These are phyloP conservation scores for Salpingus planirostris DNA, from an alignment of 2,888 invertebrate species.

Conservation along the genomic window DNA sequence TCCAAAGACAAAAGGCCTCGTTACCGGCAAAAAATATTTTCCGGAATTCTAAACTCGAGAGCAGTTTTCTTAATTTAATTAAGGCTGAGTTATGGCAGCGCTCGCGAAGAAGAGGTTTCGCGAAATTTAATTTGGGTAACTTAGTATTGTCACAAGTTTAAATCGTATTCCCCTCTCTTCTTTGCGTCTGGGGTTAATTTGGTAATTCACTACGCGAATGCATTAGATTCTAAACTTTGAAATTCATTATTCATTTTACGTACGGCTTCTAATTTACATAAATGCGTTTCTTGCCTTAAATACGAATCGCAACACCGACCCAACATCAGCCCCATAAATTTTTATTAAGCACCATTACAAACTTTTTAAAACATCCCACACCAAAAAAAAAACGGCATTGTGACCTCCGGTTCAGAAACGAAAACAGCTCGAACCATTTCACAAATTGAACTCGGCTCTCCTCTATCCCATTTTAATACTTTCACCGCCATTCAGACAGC, in stretches of 20 bases:
- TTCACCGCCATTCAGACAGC: too few relatives aligned
- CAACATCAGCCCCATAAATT: conserved; percentile 19
- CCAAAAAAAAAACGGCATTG: too few relatives aligned
- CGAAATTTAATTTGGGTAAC: conserved; percentile 39
- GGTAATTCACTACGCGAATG: conserved; percentile 30
- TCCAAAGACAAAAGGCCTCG: conserved; percentile 35
- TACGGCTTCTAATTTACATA: conserved; percentile 25
- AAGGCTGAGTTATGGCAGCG: conserved; percentile 22
- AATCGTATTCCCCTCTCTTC: conserved; percentile 27
- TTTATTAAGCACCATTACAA: conserved; percentile 17
- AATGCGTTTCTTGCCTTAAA: conserved; percentile 25
- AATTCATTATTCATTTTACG: conserved; percentile 31
- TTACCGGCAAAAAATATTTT: conserved; percentile 35
- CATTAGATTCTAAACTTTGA: conserved; percentile 26
- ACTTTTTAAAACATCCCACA: too few relatives aligned
- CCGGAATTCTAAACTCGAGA: conserved; percentile 20
- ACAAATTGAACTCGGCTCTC: too few relatives aligned
- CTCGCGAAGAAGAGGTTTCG: conserved; percentile 29
- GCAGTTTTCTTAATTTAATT: conserved; percentile 35
- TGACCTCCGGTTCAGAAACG: too few relatives aligned
- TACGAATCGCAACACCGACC: conserved; percentile 18
- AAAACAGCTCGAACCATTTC: too few relatives aligned
- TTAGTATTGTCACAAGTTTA: conserved; percentile 38
- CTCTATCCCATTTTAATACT: too few relatives aligned
- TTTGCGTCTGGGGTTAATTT: conserved; percentile 27